phyloP scores from a whole-genome alignment of 2,888 invertebrate genomes.

The Zaprionus lineosus region DNA sequence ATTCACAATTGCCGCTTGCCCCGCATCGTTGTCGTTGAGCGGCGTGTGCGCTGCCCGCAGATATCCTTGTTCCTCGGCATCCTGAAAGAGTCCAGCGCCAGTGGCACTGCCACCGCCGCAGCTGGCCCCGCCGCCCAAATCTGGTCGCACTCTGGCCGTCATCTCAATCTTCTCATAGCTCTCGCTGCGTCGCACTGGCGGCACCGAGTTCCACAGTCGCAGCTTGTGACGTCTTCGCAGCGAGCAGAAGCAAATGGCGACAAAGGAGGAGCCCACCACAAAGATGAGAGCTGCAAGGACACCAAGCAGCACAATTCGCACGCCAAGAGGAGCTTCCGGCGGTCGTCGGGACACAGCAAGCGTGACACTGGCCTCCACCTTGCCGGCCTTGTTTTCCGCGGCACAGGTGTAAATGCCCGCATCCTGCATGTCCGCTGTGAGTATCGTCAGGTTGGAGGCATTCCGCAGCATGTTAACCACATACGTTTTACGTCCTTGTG shows the following conservation, averaged over 20 bases:
- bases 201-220: constrained; percentile 83
- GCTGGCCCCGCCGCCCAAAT: constrained; percentile 76
- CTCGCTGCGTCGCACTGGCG: constrained; percentile 84
- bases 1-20: constrained; percentile 82
- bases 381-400: constrained; percentile 92
- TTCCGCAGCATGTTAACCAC: constrained; percentile 87
- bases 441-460: constrained; percentile 89
- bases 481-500: constrained; percentile 86
- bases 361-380: constrained; percentile 89
- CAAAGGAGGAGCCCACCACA: constrained; percentile 87
- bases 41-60: constrained; percentile 76
- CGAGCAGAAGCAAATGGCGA: constrained; percentile 86
- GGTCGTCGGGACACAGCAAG: constrained; percentile 88
- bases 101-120: constrained; percentile 72
- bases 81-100: constrained; percentile 68
- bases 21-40: constrained; percentile 62
- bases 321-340: constrained; percentile 85
- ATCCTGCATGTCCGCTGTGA: constrained; percentile 89
- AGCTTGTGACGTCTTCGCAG: constrained; percentile 85
- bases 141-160: constrained; percentile 84
- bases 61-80: constrained; percentile 74
- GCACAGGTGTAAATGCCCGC: constrained; percentile 90
- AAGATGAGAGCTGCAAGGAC: constrained; percentile 88
- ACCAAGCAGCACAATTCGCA: constrained; percentile 87
- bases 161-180: constrained; percentile 92